Percentiles rank a stretch among this genome's conserved stretches.
Conservation (phyloP, 2,797 vertebrate species). For the Iguana delicatissima region DNA sequence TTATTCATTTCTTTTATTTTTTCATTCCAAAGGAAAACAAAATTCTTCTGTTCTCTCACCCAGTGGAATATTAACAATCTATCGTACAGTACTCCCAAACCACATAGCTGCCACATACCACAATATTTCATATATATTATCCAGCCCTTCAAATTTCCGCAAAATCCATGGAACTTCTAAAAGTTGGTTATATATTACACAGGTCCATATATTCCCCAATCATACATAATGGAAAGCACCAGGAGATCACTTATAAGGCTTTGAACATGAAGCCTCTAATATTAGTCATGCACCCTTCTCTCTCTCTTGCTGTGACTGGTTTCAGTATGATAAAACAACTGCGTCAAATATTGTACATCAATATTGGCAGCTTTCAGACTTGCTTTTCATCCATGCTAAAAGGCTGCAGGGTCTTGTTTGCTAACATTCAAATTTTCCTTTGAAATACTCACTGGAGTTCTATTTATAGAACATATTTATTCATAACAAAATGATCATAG, state of each 20-base stretch:
- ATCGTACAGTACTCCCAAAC: neutral
- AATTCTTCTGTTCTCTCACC: neutral
- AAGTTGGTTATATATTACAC: conserved; percentile 28
- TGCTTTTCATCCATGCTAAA: conserved; percentile 43
- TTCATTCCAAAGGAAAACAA: conserved; percentile 19
- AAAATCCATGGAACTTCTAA: conserved; percentile 24
- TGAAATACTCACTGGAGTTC: conserved; percentile 59
- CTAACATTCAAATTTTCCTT: conserved; percentile 54
- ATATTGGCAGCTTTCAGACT: conserved; percentile 1
- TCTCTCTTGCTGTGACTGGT: conserved; percentile 30
- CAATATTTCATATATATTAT: neutral
- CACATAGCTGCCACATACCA: neutral
- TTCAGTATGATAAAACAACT: conserved; percentile 60
- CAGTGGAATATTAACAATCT: neutral
- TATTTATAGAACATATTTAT: conserved; percentile 59
- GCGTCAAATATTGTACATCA: conserved; percentile 53
- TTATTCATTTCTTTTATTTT: neutral
- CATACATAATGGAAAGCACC: conserved; percentile 15
- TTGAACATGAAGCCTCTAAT: conserved; percentile 34
- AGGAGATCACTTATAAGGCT: conserved; percentile 6
- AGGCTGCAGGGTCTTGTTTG: conserved; percentile 23
- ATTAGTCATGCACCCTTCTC: conserved; percentile 20
- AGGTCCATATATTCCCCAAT: conserved; percentile 36
- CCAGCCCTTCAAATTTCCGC: neutral
- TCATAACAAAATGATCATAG: conserved; percentile 57